Evolutionary conservation across 1,140 invertebrate genomes (phyloP).

Genomic region (Danaus melanippus): DNA sequence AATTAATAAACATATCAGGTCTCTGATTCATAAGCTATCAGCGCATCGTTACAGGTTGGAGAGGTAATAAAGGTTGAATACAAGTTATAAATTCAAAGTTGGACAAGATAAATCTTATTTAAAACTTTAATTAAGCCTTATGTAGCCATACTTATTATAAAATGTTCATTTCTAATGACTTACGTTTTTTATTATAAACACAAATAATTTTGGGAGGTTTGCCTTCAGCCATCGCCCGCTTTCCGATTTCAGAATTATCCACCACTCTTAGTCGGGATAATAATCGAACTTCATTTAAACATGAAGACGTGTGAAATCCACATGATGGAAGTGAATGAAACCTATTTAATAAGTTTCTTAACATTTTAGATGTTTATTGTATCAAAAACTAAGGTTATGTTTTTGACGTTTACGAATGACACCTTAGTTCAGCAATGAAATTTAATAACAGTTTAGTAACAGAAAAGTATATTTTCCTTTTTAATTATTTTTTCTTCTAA

Average conservation of each 20-base stretch:
- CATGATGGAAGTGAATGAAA: constrained; percentile 24
- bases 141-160: neutral
- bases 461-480: neutral
- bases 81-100: too few species aligned
- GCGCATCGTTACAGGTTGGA: too few species aligned
- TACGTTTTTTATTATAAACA: constrained; percentile 85
- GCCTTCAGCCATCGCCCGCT: constrained; percentile 92
- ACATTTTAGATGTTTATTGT: constrained; percentile 35
- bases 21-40: too few species aligned
- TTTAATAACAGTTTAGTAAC: neutral
- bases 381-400: constrained; percentile 15
- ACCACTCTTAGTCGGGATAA: constrained; percentile 90
- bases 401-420: constrained; percentile 11
- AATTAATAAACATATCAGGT: too few species aligned
- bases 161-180: constrained; percentile 11
- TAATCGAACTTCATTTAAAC: constrained; percentile 77
- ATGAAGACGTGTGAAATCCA: constrained; percentile 74
- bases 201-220: constrained; percentile 92
- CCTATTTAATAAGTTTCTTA: constrained; percentile 41
- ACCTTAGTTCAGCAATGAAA: neutral
- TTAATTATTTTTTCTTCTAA: neutral
- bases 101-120: too few species aligned
- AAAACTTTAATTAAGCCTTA: neutral
- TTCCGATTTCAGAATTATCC: constrained; percentile 96
- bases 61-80: too few species aligned